Percentiles rank a stretch among this genome's conserved stretches.
These are phyloP conservation scores for Clunio marinus DNA, from an alignment of 2,888 invertebrate species.

Conservation along the genomic window DNA sequence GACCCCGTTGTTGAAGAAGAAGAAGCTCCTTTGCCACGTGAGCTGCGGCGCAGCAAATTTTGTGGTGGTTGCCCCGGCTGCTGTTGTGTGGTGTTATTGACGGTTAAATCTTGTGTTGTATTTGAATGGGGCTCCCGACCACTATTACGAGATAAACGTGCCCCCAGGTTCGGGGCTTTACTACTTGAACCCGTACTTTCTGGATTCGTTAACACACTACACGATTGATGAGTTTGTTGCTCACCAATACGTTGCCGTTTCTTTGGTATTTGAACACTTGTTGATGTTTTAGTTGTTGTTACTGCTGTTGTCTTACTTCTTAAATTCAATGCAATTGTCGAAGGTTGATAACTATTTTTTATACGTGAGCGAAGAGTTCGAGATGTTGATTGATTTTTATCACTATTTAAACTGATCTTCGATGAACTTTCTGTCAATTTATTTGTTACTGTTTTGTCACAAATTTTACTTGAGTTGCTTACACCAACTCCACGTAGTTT, in stretches of 20 bases:
- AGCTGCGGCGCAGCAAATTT: constrained; percentile 49
- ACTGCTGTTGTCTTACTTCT: background rate
- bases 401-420: constrained; percentile 12
- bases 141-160: constrained; percentile 47
- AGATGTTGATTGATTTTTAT: constrained; percentile 5
- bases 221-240: background rate
- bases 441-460: background rate
- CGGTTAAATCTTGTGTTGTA: constrained; percentile 42
- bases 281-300: constrained; percentile 24
- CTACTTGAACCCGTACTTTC: constrained; percentile 24
- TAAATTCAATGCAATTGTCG: background rate
- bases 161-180: constrained; percentile 48
- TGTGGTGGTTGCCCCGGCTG: constrained; percentile 41
- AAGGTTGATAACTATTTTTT: background rate
- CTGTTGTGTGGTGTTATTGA: constrained; percentile 25
- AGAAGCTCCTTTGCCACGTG: constrained; percentile 47
- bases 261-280: constrained; percentile 42
- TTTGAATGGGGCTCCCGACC: constrained; percentile 42
- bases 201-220: background rate
- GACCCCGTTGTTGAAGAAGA: constrained; percentile 47
- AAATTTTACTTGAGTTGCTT: background rate
- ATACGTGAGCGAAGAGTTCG: constrained; percentile 26
- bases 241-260: constrained; percentile 42
- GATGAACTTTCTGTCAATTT: background rate
- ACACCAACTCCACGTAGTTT: background rate